A percentile compares a stretch with the other conserved stretches of the same genome.
These are phyloP conservation scores for Microdon myrmicae DNA, from an alignment of 2,888 invertebrate species.

Conservation along the genomic window DNA sequence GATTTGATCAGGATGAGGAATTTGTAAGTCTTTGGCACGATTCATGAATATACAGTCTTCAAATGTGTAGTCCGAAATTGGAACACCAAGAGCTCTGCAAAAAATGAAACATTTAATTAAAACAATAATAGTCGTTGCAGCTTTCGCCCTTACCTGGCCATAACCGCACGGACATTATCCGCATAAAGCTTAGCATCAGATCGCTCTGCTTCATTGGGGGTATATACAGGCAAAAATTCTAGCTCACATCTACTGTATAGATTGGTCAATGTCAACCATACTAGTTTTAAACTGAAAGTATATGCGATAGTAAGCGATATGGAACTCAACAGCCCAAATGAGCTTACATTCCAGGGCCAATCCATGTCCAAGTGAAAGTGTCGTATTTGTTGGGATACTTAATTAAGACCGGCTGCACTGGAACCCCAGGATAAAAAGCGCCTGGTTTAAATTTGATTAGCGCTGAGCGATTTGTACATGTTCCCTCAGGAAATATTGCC, in stretches of 20 bases:
- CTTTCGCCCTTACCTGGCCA: slow-evolving; percentile 85
- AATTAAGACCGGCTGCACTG: slow-evolving; percentile 93
- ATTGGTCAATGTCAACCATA: slow-evolving; percentile 91
- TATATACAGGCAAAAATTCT: slow-evolving; percentile 92
- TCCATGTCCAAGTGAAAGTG: slow-evolving; percentile 94
- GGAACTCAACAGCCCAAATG: neutral
- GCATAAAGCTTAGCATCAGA: slow-evolving; percentile 89
- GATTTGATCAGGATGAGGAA: slow-evolving; percentile 78
- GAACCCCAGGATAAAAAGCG: slow-evolving; percentile 94
- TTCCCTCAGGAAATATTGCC: slow-evolving; percentile 95
- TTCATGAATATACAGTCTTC: slow-evolving; percentile 90
- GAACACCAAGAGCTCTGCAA: slow-evolving; percentile 82
- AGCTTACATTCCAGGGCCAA: slow-evolving; percentile 90
- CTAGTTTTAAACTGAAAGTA: slow-evolving; percentile 75
- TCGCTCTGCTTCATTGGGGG: slow-evolving; percentile 86
- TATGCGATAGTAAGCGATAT: neutral
- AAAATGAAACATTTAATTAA: neutral
- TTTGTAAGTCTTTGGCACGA: slow-evolving; percentile 83
- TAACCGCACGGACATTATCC: slow-evolving; percentile 86
- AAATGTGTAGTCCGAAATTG: slow-evolving; percentile 90
- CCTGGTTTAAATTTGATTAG: slow-evolving; percentile 91
- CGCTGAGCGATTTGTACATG: slow-evolving; percentile 93
- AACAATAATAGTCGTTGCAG: neutral
- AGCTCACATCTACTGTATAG: slow-evolving; percentile 88
- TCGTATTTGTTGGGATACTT: slow-evolving; percentile 90